phyloP scores from a whole-genome alignment of 2,113 vertebrate species.

The Edolisoma coerulescens region DNA sequence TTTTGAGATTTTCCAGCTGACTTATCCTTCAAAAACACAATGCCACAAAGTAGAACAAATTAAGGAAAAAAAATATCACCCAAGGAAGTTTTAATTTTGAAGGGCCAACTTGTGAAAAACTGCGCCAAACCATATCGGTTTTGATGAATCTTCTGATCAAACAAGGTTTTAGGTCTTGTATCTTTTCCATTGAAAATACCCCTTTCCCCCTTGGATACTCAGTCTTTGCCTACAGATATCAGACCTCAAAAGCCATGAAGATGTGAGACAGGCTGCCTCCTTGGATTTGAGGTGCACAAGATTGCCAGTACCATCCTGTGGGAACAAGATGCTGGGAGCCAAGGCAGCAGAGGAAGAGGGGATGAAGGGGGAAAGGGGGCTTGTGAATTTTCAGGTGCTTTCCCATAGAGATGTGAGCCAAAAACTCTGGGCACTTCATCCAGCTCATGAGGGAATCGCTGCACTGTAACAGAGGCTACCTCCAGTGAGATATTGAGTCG shows the following conservation, averaged over 20 bases:
- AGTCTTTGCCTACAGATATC: not conserved
- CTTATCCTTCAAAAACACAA: not conserved
- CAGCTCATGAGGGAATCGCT: accelerated
- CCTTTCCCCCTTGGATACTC: not conserved
- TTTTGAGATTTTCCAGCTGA: not conserved
- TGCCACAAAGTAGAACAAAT: not conserved
- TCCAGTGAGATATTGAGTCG: not conserved
- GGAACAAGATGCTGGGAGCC: not conserved
- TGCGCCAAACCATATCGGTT: not conserved
- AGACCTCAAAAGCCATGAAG: accelerated
- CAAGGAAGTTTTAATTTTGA: not conserved
- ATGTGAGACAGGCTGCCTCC: not conserved
- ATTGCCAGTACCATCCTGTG: not conserved
- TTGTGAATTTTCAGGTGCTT: not conserved
- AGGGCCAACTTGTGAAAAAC: not conserved
- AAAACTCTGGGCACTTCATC: not conserved
- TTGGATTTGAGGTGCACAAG: not conserved
- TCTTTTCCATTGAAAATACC: accelerated
- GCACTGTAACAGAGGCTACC: not conserved
- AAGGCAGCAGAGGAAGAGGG: not conserved
- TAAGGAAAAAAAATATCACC: not conserved
- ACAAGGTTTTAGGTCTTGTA: not conserved
- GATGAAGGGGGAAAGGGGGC: accelerated
- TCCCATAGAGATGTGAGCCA: not conserved
- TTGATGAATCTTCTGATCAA: not conserved